These are phyloP conservation scores for Dryobates pubescens DNA, from an alignment of 2,797 vertebrate species.

Conservation along the genomic window DNA sequence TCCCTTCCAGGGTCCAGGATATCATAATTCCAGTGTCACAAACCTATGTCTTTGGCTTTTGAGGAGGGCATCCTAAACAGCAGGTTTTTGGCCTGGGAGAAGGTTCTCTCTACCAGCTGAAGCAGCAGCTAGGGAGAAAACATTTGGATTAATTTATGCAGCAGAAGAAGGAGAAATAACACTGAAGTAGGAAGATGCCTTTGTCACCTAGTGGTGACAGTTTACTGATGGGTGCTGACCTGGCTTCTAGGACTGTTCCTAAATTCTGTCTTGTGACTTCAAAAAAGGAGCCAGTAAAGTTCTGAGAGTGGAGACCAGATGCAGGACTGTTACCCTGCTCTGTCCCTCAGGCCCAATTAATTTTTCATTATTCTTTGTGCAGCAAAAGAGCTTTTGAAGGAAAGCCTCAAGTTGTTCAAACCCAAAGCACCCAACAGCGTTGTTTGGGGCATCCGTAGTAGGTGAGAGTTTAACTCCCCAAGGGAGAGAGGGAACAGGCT, in stretches of 20 bases:
- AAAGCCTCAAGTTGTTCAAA: neutral
- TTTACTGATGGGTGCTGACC: neutral
- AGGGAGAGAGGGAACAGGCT: neutral
- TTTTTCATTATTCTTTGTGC: neutral
- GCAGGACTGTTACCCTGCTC: neutral
- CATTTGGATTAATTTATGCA: neutral
- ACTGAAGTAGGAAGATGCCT: neutral
- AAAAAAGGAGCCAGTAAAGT: neutral
- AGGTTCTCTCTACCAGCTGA: neutral
- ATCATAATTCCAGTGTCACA: neutral
- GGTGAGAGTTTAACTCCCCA: neutral
- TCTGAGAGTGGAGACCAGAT: neutral
- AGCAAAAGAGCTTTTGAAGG: neutral
- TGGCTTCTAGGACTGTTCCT: neutral
- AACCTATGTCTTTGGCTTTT: neutral
- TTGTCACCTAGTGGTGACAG: neutral
- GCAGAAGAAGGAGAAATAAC: neutral
- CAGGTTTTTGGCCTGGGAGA: neutral
- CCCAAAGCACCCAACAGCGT: neutral
- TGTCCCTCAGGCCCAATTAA: neutral
- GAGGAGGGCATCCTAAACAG: neutral
- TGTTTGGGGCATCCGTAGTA: neutral
- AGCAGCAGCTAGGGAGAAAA: neutral
- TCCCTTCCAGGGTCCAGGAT: neutral
- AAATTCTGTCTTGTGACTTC: neutral